A percentile compares a stretch with the other conserved stretches of the same genome.
Conservation (phyloP, 2,797 vertebrate genomes). For the Semotilus atromaculatus region DNA sequence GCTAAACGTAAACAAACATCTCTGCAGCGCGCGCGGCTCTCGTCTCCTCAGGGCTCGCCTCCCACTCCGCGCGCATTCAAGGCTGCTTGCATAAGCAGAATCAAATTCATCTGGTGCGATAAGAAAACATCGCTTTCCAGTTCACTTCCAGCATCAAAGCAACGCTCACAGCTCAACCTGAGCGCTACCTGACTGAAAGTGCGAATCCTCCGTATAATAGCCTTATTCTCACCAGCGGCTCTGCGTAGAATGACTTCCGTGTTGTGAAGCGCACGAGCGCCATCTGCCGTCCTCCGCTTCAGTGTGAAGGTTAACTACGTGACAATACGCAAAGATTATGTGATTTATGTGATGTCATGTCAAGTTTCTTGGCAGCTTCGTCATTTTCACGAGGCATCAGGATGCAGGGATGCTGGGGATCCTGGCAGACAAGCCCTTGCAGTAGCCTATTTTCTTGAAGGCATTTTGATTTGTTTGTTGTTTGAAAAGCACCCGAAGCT, state of each 20-base stretch:
- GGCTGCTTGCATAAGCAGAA: slow-evolving; percentile 43
- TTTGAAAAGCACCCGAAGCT: slow-evolving; percentile 2
- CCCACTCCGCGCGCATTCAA: slow-evolving; percentile 42
- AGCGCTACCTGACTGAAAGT: slow-evolving; percentile 42
- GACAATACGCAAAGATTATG: not conserved
- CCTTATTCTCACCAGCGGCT: slow-evolving; percentile 1
- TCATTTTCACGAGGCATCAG: not conserved
- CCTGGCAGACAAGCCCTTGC: not conserved
- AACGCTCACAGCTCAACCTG: slow-evolving; percentile 49
- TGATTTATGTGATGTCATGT: slow-evolving; percentile 13
- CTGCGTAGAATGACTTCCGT: not conserved
- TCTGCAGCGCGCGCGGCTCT: not conserved
- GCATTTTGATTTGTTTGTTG: slow-evolving; percentile 8
- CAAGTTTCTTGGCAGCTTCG: not conserved
- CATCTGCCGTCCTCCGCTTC: slow-evolving; percentile 38
- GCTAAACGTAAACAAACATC: slow-evolving; percentile 11
- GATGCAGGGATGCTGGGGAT: slow-evolving; percentile 15
- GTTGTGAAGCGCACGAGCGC: slow-evolving; percentile 53
- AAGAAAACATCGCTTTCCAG: slow-evolving; percentile 41
- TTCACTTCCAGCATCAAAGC: slow-evolving; percentile 36
- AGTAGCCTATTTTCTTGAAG: not conserved
- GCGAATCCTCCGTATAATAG: slow-evolving; percentile 23
- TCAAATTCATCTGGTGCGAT: slow-evolving; percentile 45
- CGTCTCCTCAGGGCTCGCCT: not conserved
- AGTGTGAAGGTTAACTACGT: not conserved